These are phyloP conservation scores for Hippocampus barbouri DNA, from an alignment of 2,113 vertebrate species.

Conservation along the genomic window DNA sequence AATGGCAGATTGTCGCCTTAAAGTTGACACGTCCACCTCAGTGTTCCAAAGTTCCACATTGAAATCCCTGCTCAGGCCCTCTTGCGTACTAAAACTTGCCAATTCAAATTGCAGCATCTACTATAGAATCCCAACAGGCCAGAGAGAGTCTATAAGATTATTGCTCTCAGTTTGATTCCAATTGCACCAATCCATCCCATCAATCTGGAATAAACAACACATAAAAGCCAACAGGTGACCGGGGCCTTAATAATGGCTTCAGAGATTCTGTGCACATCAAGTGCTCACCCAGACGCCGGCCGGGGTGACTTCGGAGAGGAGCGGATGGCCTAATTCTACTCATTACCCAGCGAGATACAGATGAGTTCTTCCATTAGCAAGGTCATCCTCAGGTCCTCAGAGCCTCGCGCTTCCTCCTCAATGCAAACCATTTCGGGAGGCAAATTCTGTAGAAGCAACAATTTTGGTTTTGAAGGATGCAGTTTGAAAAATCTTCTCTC, in stretches of 20 bases:
- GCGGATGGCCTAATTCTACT: slow-evolving; percentile 67
- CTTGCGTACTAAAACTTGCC: too few species aligned
- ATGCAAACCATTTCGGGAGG: slow-evolving; percentile 47
- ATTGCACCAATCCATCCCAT: not conserved
- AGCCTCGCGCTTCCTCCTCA: slow-evolving; percentile 47
- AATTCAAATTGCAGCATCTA: not conserved
- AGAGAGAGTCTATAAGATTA: not conserved
- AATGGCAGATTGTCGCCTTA: too few species aligned
- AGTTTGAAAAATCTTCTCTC: slow-evolving; percentile 15
- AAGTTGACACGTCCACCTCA: too few species aligned
- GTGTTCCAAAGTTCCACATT: too few species aligned
- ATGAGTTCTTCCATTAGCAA: slow-evolving; percentile 70
- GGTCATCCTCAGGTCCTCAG: slow-evolving; percentile 54
- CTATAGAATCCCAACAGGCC: not conserved
- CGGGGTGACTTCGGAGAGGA: slow-evolving; percentile 60
- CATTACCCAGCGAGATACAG: slow-evolving; percentile 69
- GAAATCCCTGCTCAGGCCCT: too few species aligned
- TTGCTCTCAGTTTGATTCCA: not conserved
- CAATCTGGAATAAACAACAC: slow-evolving; percentile 44
- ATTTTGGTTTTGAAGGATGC: slow-evolving; percentile 28
- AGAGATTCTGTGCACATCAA: slow-evolving; percentile 43
- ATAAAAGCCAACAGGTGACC: slow-evolving; percentile 34
- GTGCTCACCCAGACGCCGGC: slow-evolving; percentile 48
- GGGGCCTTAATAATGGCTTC: slow-evolving; percentile 42
- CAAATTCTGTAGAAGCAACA: slow-evolving; percentile 29